phyloP scores from a whole-genome alignment of 2,888 invertebrate genomes.

The Petrolisthes cinctipes region DNA sequence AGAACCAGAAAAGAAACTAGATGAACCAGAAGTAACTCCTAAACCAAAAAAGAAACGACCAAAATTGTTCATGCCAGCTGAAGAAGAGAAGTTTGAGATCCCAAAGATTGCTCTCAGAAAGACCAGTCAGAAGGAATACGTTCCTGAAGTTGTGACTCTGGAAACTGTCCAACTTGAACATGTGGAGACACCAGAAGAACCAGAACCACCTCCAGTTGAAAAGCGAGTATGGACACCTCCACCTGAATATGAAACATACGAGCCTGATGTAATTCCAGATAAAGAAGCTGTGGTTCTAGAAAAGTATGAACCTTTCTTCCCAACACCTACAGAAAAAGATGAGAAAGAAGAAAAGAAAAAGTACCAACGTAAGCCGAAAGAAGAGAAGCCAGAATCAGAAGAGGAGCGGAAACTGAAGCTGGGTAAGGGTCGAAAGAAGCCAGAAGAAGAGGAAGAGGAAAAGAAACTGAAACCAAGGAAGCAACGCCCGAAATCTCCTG shows the following conservation, averaged over 20 bases:
- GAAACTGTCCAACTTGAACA: constrained; percentile 46
- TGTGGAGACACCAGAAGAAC: constrained; percentile 49
- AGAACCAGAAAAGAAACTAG: not conserved
- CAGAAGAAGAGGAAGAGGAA: constrained; percentile 40
- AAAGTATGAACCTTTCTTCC: constrained; percentile 23
- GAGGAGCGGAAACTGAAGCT: constrained; percentile 39
- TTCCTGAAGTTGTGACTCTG: constrained; percentile 43
- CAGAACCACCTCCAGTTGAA: constrained; percentile 29
- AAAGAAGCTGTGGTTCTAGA: constrained; percentile 40
- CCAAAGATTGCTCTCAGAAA: constrained; percentile 39
- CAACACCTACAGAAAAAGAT: constrained; percentile 15
- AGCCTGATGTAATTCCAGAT: constrained; percentile 41
- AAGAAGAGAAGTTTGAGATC: constrained; percentile 27
- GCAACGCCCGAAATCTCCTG: constrained; percentile 36
- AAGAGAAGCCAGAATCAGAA: constrained; percentile 28
- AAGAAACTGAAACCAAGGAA: constrained; percentile 37
- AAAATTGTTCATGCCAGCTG: constrained; percentile 13
- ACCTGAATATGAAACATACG: constrained; percentile 45
- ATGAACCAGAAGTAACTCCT: not conserved
- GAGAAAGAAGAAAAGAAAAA: constrained; percentile 35
- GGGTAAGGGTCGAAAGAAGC: constrained; percentile 32
- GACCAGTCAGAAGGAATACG: constrained; percentile 39
- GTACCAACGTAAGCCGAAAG: constrained; percentile 38
- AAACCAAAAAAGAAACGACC: constrained; percentile 19
- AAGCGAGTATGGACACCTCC: constrained; percentile 43